Base-by-base conservation (phyloP, 2,888 invertebrate species). In the Lasioglossum marginatum region DNA sequence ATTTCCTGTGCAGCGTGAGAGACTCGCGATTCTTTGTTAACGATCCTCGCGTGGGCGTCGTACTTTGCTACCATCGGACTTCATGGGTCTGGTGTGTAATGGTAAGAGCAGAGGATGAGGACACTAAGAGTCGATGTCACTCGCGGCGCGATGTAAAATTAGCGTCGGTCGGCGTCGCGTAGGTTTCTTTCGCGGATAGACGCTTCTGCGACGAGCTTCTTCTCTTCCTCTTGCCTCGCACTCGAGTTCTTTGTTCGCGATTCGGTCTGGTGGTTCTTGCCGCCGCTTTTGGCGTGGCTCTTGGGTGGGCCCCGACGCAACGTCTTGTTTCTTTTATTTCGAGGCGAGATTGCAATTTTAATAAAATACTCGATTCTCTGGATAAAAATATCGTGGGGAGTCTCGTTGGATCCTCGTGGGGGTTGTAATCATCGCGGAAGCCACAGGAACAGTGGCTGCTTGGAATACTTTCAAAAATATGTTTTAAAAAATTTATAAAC, bases 131-230 rank as follows among this genome's bases (percentile, higher is more conserved):
- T 16, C 71, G 71, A 43, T 27, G 66, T 43, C 14, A 77, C 66
- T 77, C 34, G 34, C 34, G 66, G 48, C 45, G 31, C 66, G 45
- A 63, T 34, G 66, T 48, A 68, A 77, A 77, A 68, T 68, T 77
- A 68, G 68, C 77, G 66, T 40, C 68, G 68, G 48, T 68, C 68
- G 45, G 43, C 76, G 66, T 48, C 76, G 76, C 76, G 66, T 77
- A 60, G 76, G 63, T n/a, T 77, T 70, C 70, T 70, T 70, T 70
- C 70, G 70, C 70, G 70, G 40, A 40, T 40, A 70, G 70, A 70
- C 14, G 57, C 74, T 40, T 34, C 52, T 68, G 68, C 68, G 68
- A 37, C 68, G 37, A 68, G 34, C 34, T 34, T 40, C 70, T 40
- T n/a, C 70, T 40, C 70, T 40, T 23, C 37, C 37, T 37, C 37